Conservation (phyloP, 2,888 invertebrate species). For the Deladenus siricidicola region DNA sequence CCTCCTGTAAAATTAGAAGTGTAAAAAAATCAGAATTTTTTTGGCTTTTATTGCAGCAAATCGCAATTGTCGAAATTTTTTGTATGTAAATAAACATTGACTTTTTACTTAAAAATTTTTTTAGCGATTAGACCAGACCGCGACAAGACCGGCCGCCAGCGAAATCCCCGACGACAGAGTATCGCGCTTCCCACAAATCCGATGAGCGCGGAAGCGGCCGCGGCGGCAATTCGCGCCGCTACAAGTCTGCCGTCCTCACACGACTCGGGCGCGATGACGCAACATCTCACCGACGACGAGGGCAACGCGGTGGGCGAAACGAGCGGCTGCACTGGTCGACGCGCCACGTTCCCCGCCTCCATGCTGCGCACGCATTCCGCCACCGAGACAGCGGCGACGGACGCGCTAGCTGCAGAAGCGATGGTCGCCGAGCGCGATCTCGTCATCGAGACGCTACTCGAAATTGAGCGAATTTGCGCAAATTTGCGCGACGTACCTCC, state of each 20-base stretch:
- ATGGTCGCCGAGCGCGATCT: slow-evolving; percentile 18
- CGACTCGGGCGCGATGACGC: not conserved
- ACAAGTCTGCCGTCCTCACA: not conserved
- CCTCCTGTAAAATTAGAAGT: no score
- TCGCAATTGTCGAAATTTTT: not conserved
- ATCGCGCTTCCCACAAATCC: not conserved
- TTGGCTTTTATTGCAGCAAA: no score
- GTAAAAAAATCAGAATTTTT: no score
- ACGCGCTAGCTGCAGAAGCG: not conserved
- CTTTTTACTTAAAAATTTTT: no score
- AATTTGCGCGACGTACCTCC: not conserved
- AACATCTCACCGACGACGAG: slow-evolving; percentile 4
- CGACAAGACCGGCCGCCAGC: slow-evolving; percentile 52
- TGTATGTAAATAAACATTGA: not conserved
- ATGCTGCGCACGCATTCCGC: not conserved
- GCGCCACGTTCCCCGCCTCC: not conserved
- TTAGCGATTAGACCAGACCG: slow-evolving; percentile 50
- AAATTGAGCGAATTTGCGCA: slow-evolving; percentile 42
- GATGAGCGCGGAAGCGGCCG: not conserved
- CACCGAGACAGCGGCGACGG: slow-evolving; percentile 3
- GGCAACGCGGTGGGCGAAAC: slow-evolving; percentile 4
- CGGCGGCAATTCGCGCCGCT: not conserved
- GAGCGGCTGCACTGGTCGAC: not conserved
- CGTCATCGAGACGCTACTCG: slow-evolving; percentile 37
- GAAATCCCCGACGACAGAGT: slow-evolving; percentile 41